Evolutionary conservation across 1,140 invertebrate genomes (phyloP), one percentile per base, ranked within the genome.

Genomic region (Drepana arcuata): DNA sequence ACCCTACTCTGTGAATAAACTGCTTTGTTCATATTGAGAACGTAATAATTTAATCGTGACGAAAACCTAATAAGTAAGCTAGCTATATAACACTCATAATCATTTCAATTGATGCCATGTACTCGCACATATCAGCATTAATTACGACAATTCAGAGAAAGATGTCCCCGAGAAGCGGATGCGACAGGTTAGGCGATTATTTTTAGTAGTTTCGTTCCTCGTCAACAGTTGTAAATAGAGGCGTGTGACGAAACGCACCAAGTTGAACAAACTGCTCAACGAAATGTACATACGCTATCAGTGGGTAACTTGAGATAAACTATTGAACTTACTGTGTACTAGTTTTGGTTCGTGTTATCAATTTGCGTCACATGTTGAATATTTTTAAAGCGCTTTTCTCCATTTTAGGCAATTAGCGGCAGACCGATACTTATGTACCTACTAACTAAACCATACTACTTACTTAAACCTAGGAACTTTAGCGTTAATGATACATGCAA

Each of bases 251-350:
- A 49, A 57, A 58, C 46, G 26, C 43, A 43, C 16, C 53, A 73
- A 61, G 73, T 80, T 78, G 72, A 80, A 78, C 71, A 78, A 79
- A 79, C 71, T 75, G 67, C 53, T 48, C 43, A 55, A 51, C 49
- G 45, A 57, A 53, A 62, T 24, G 42, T 55, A 62, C 41, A 51
- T 10, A 48, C 56, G 35, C 48, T 66, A 63, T 64, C 54, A 21
- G 16, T 30, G 14, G 6, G 4, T n/a, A 10, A 21, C 18, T 21
- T 9, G 18, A 37, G 50, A 29, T 36, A 30, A 12, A 34, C 18
- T 56, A 62, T 48, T 68, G 67, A 74, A 59, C 71, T 56, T 30
- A 13, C 47, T 54, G 46, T 64, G 67, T 64, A 69, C 72, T 67
- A 73, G 59, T 75, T 80, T 73, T 42, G 70, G 63, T 74, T 73